A percentile compares a stretch with the other conserved stretches of the same genome.
Conservation (phyloP, 2,888 invertebrate genomes). For the Caenorhabditis wallacei region DNA sequence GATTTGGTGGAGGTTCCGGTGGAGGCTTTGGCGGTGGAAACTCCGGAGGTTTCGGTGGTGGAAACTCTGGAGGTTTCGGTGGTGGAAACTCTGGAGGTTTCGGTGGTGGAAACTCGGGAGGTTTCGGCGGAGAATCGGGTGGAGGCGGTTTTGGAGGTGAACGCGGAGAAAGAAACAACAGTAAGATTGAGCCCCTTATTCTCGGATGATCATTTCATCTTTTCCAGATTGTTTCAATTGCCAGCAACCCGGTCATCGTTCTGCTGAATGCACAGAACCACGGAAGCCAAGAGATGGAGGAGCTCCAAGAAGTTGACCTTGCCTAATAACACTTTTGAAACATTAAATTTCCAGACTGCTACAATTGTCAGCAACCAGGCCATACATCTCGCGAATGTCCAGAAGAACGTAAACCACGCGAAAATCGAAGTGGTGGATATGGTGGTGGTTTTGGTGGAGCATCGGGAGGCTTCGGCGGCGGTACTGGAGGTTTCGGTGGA, state of each 20-base stretch:
- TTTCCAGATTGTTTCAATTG: slow-evolving; percentile 58
- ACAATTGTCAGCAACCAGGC: slow-evolving; percentile 66
- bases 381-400: slow-evolving; percentile 64
- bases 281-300: slow-evolving; percentile 48
- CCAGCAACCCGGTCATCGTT: slow-evolving; percentile 33
- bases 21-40: slow-evolving; percentile 47
- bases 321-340: neutral
- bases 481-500: slow-evolving; percentile 28
- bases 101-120: slow-evolving; percentile 43
- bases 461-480: slow-evolving; percentile 9
- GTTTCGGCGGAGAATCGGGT: slow-evolving; percentile 36
- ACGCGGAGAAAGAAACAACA: slow-evolving; percentile 37
- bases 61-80: slow-evolving; percentile 33
- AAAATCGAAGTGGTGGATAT: slow-evolving; percentile 23
- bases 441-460: slow-evolving; percentile 32
- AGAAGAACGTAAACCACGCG: slow-evolving; percentile 57
- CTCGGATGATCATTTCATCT: neutral
- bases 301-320: slow-evolving; percentile 28
- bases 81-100: slow-evolving; percentile 28
- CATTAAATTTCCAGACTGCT: slow-evolving; percentile 47
- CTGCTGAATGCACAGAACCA: slow-evolving; percentile 50
- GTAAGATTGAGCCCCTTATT: neutral
- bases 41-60: slow-evolving; percentile 52
- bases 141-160: slow-evolving; percentile 42
- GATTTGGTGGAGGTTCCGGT: neutral